These are phyloP conservation scores for Brotogeris chrysoptera DNA, from an alignment of 2,797 vertebrate species.

Conservation along the genomic window DNA sequence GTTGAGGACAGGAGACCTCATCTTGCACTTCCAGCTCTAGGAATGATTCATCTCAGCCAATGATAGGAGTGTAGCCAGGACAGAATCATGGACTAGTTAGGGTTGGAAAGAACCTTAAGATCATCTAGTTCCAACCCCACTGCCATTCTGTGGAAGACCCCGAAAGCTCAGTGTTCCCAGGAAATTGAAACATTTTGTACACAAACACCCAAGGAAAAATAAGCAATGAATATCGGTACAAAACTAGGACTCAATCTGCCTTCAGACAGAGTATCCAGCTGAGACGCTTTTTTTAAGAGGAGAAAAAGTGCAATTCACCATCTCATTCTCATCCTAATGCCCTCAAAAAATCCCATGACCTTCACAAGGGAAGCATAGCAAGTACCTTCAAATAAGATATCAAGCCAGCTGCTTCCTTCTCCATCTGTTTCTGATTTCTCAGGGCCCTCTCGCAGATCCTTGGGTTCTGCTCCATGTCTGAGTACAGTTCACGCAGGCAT, in stretches of 20 bases:
- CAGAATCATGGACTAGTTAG: not conserved
- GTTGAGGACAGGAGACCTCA: not conserved
- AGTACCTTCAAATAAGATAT: conserved; percentile 34
- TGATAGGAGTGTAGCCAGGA: rapidly evolving
- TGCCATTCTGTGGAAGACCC: not conserved
- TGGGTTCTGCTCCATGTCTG: not conserved
- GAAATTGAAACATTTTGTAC: not conserved
- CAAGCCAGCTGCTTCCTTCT: conserved; percentile 12
- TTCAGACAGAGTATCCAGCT: not conserved
- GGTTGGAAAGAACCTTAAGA: no score
- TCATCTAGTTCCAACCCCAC: no score
- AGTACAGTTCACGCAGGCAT: not conserved
- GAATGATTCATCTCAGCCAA: not conserved
- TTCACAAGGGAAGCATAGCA: not conserved
- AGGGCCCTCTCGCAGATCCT: not conserved
- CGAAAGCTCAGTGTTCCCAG: not conserved
- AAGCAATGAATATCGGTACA: not conserved
- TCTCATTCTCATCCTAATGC: not conserved
- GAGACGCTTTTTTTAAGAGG: not conserved
- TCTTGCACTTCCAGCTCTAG: not conserved
- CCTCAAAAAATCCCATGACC: not conserved
- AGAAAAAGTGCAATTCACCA: not conserved
- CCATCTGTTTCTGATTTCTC: conserved; percentile 7
- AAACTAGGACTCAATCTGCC: not conserved
- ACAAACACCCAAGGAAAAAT: not conserved